A percentile compares a stretch with the other conserved stretches of the same genome.
These are phyloP conservation scores for Siphlonurus alternatus DNA, from an alignment of 2,888 invertebrate species.

Conservation along the genomic window DNA sequence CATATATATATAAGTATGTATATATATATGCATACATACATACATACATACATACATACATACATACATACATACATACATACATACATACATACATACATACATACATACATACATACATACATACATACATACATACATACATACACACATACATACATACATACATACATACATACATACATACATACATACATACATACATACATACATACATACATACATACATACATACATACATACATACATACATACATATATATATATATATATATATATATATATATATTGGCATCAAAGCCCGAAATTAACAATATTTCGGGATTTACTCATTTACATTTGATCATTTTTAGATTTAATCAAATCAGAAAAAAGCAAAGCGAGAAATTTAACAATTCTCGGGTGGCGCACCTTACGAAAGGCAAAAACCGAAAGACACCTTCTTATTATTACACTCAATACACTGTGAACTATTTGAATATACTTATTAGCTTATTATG, in stretches of 20 bases:
- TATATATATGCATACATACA: neutral
- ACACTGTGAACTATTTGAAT: no score
- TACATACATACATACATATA: neutral
- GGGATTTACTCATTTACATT: no score
- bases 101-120: neutral
- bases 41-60: neutral
- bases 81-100: neutral
- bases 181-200: neutral
- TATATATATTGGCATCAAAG: neutral
- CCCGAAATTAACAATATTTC: no score
- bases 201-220: neutral
- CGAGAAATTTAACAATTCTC: no score
- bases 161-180: neutral
- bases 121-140: neutral
- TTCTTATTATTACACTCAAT: no score
- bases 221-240: neutral
- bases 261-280: neutral
- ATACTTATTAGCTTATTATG: no score
- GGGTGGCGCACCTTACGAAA: no score
- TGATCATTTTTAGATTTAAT: no score
- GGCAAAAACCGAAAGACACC: no score
- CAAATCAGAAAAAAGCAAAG: no score
- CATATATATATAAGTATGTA: neutral
- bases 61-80: neutral
- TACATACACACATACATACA: neutral